phyloP scores from a whole-genome alignment of 2,113 vertebrate species.

The Cyprinodon tularosa region DNA sequence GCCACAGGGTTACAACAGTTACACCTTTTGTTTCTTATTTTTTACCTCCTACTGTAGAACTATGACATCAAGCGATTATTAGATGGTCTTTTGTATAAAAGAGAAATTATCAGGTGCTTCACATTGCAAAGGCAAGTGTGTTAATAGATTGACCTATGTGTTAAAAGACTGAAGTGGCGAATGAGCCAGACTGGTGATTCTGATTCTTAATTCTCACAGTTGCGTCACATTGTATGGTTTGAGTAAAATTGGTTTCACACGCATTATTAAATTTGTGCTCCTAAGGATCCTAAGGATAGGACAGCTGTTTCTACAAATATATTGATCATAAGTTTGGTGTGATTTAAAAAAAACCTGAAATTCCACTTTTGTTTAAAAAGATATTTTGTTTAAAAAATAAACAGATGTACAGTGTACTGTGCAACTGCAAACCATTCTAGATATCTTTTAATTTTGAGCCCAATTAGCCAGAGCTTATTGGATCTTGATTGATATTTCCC shows the following conservation, averaged over 20 bases:
- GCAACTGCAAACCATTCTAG: not conserved
- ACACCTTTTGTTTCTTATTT: slow-evolving; percentile 31
- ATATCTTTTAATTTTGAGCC: not conserved
- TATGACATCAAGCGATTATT: slow-evolving; percentile 39
- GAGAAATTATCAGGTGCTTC: slow-evolving; percentile 6
- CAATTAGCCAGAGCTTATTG: not conserved
- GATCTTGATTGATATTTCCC: too few relatives aligned
- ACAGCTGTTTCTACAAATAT: not conserved
- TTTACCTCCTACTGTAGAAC: slow-evolving; percentile 32
- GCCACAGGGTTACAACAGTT: slow-evolving; percentile 48
- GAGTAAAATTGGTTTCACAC: not conserved
- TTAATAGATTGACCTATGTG: slow-evolving; percentile 3
- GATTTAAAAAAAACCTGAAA: not conserved
- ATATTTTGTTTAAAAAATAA: not conserved
- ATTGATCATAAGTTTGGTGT: not conserved
- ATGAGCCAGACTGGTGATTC: slow-evolving; percentile 28
- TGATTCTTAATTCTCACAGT: not conserved
- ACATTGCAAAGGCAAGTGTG: slow-evolving; percentile 23
- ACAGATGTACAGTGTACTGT: not conserved
- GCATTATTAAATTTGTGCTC: not conserved
- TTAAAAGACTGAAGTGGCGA: slow-evolving; percentile 28
- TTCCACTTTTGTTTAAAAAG: not conserved
- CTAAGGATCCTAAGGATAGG: not conserved
- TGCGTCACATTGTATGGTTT: not conserved
- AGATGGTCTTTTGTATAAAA: slow-evolving; percentile 30